These are phyloP conservation scores for Macrotrachela quadricornifera DNA, from an alignment of 1,140 invertebrate genomes.

Conservation along the genomic window DNA sequence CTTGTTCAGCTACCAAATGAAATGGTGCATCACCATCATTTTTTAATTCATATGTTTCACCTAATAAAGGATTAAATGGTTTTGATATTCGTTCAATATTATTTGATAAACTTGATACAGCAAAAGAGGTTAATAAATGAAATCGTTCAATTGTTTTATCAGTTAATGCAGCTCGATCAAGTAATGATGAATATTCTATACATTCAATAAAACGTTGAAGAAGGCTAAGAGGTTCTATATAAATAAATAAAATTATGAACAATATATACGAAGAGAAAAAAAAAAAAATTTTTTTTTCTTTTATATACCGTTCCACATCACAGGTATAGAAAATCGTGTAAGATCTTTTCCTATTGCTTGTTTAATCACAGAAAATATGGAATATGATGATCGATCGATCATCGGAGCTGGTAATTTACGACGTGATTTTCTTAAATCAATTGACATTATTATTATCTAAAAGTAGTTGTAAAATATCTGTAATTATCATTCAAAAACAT, in stretches of 20 bases:
- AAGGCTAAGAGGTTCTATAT: slow-evolving; percentile 87
- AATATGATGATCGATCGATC: slow-evolving; percentile 48
- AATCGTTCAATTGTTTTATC: slow-evolving; percentile 21
- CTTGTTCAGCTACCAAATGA: slow-evolving; percentile 47
- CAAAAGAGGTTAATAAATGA: slow-evolving; percentile 5
- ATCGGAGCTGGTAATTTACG: slow-evolving; percentile 46
- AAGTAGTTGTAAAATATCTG: no score
- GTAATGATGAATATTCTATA: slow-evolving; percentile 62
- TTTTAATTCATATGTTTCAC: slow-evolving; percentile 39
- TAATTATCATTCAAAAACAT: no score
- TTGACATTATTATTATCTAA: no score
- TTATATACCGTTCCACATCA: no score
- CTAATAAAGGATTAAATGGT: slow-evolving; percentile 25
- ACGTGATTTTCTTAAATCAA: no score
- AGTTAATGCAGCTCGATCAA: slow-evolving; percentile 50
- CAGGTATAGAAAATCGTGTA: slow-evolving; percentile 27
- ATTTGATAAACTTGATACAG: neutral
- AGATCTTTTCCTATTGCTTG: slow-evolving; percentile 48
- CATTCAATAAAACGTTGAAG: slow-evolving; percentile 80
- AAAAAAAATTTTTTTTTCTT: no score
- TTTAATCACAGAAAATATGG: slow-evolving; percentile 54
- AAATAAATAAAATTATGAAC: slow-evolving; percentile 89
- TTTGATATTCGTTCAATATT: neutral
- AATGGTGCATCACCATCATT: slow-evolving; percentile 49
- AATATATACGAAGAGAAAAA: no score